Percentiles rank a stretch among this genome's conserved stretches.
phyloP scores from a whole-genome alignment of 2,797 vertebrate genomes.

The Jordanella pulchra region DNA sequence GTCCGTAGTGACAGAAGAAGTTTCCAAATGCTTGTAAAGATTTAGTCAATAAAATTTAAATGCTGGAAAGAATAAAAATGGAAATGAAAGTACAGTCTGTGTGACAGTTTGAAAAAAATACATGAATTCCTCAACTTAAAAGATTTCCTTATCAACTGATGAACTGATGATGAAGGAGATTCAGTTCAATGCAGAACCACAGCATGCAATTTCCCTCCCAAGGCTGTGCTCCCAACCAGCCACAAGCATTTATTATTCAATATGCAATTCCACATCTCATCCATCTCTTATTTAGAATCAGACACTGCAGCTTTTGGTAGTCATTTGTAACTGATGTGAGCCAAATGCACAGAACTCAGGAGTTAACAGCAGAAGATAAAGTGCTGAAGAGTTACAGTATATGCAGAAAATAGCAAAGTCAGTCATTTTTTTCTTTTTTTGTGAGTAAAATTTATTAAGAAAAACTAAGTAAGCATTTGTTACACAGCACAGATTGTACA shows the following conservation, averaged over 20 bases:
- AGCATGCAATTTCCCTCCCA: constrained; percentile 3
- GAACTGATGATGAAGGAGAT: constrained; percentile 10
- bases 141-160: not conserved
- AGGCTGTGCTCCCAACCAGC: not conserved
- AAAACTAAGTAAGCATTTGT: not conserved
- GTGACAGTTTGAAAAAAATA: not conserved
- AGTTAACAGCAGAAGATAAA: not conserved
- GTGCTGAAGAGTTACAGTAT: not conserved
- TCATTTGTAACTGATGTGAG: constrained; percentile 10
- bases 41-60: not conserved
- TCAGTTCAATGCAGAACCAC: constrained; percentile 2
- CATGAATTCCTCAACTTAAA: not conserved
- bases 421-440: not conserved
- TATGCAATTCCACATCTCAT: constrained; percentile 27
- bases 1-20: not conserved
- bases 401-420: not conserved
- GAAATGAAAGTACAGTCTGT: not conserved
- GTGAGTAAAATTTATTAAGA: not conserved
- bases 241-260: constrained; percentile 50
- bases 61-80: not conserved
- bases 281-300: constrained; percentile 45
- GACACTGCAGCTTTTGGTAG: constrained; percentile 27
- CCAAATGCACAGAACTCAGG: not conserved
- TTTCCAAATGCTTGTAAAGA: not conserved
- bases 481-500: not conserved